Evolutionary conservation across 2,113 vertebrate species (phyloP), one percentile per base, ranked within the genome.

Genomic region (Sardina pilchardus): DNA sequence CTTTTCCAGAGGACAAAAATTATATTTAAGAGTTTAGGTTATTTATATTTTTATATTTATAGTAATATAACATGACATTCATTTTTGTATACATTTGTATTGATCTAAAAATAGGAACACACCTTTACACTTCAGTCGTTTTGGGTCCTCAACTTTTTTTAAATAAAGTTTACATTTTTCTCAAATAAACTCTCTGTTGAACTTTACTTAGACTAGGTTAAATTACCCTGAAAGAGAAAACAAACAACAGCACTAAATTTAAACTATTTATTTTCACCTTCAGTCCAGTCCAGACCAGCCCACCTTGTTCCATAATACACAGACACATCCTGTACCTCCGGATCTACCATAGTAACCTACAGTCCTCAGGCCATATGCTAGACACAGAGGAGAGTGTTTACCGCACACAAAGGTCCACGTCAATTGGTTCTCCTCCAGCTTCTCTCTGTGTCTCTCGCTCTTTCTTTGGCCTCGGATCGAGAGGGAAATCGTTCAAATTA

Each of bases 201-300:
- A 78, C 12, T 36, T 12, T 36, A 78, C 30, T 78, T 78, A 78
- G 71, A 78, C 71, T 78, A 39, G 30, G 71, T 34, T 16, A 78
- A 78, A 78, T 78, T 16, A 36, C 75, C 85, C 84, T 82, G 85
- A 78, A 85, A 56, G 44, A 87, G 36, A 85, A 87, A 87, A 85
- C 82, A 88, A 88, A 90, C 83, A 47, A n/a, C 39, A 80, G 43
- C 47, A 53, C 48, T 24, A 53, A 17, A 82, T 82, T 59, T 84
- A 47, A 36, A 63, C 83, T 71, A 86, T 88, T 83, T 86, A 82
- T 86, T 83, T 85, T 84, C 34, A 50, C 81, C 82, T 45, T 36
- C 63, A 67, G 82, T 71, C 9, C 63, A 67, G 82, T 71, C 9
- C 12, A 87, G 5, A 63, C 48, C 82, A 67, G 80, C n/a, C 50